phyloP scores from a whole-genome alignment of 2,113 vertebrate species.

The Dendrocopos noguchii region DNA sequence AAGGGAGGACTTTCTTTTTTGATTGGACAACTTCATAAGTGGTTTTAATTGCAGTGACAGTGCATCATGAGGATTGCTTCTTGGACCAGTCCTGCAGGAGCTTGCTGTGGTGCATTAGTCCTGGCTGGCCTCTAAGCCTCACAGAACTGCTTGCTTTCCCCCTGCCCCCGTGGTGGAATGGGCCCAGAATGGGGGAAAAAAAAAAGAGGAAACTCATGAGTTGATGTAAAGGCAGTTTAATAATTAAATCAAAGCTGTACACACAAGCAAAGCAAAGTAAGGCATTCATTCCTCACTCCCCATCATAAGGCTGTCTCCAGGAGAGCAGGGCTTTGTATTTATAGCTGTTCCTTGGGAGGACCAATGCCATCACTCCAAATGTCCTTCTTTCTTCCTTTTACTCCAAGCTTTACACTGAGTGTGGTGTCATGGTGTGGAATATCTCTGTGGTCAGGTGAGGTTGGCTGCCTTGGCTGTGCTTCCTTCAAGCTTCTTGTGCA shows the following conservation, averaged over 20 bases:
- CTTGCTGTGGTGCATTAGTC: neutral
- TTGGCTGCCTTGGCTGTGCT: fast-evolving
- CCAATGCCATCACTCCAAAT: fast-evolving
- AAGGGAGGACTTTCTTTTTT: neutral
- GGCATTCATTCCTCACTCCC: neutral
- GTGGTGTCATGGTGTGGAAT: fast-evolving
- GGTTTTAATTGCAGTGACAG: neutral
- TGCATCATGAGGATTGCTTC: neutral
- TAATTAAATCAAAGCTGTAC: fast-evolving
- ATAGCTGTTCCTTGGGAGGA: neutral
- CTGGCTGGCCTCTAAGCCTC: fast-evolving
- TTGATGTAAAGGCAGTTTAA: neutral
- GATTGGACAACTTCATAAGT: neutral
- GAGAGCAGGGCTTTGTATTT: neutral
- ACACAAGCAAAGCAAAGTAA: neutral
- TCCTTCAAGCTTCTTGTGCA: neutral
- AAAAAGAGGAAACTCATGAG: fast-evolving
- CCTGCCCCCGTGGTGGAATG: fast-evolving
- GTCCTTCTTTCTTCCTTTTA: neutral
- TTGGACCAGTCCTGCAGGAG: neutral
- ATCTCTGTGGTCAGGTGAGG: neutral
- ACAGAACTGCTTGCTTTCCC: neutral
- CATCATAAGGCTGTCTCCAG: fast-evolving
- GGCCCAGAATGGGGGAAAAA: neutral
- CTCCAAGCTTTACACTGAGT: neutral